These are phyloP conservation scores for Thereva unica DNA, from an alignment of 2,888 invertebrate species.

Conservation along the genomic window DNA sequence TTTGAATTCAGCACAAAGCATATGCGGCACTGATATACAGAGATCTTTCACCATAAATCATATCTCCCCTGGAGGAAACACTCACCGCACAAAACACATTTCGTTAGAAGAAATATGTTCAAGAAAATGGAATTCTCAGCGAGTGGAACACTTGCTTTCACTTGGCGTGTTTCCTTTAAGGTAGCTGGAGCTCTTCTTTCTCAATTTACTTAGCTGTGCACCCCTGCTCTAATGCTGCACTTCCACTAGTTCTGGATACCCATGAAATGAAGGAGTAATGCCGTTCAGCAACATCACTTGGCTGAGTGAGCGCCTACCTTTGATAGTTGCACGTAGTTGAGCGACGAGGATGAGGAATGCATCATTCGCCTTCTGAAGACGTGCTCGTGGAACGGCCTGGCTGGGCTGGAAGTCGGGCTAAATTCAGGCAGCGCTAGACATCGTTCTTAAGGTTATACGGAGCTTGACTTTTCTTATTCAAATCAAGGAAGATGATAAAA, in stretches of 20 bases:
- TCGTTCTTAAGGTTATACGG: constrained; percentile 7
- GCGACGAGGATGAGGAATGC: constrained; percentile 12
- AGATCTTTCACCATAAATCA: constrained; percentile 8
- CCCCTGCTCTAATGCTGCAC: constrained; percentile 23
- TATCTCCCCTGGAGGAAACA: constrained; percentile 13
- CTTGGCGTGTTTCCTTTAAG: constrained; percentile 21
- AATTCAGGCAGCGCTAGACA: neutral
- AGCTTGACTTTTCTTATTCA: constrained; percentile 29
- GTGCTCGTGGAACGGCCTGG: constrained; percentile 10
- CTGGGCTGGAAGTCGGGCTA: constrained; percentile 1
- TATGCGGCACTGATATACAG: too few relatives aligned
- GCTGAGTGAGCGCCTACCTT: constrained; percentile 24
- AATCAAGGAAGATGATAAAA: constrained; percentile 23
- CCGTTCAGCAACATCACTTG: constrained; percentile 32
- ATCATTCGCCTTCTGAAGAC: constrained; percentile 18
- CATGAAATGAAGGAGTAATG: constrained; percentile 16
- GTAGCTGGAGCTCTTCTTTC: neutral
- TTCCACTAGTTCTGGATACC: neutral
- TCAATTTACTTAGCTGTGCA: constrained; percentile 8
- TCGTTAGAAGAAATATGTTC: constrained; percentile 4
- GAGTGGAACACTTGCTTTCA: constrained; percentile 25
- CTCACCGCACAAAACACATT: neutral
- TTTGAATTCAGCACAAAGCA: neutral
- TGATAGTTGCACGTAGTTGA: constrained; percentile 25
- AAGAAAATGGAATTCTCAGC: constrained; percentile 14